Percentiles rank a stretch among this genome's conserved stretches.
Conservation (phyloP, 2,888 invertebrate species). For the Parnassius smintheus region DNA sequence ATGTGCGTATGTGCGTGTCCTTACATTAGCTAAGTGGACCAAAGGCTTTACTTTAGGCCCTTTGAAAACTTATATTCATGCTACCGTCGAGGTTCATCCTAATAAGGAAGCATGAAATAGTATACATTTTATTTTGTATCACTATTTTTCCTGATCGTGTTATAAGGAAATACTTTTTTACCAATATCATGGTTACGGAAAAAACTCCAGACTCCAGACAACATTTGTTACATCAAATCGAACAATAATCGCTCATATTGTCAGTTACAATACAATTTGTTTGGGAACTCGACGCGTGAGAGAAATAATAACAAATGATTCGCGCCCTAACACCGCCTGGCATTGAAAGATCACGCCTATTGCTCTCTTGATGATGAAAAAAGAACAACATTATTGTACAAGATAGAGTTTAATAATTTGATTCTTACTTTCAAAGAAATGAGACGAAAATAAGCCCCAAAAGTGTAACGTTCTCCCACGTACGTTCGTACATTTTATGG, state of each 20-base stretch:
- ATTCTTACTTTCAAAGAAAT: slow-evolving; percentile 12
- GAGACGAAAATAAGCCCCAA: background rate
- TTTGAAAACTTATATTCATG: no score
- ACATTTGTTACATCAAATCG: slow-evolving; percentile 69
- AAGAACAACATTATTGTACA: slow-evolving; percentile 44
- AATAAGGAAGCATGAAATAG: no score
- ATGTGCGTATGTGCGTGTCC: no score
- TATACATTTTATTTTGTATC: no score
- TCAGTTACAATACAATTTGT: slow-evolving; percentile 81
- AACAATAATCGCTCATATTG: slow-evolving; percentile 80
- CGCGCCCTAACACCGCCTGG: slow-evolving; percentile 79
- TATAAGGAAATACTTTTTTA: background rate
- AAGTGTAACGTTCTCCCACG: background rate
- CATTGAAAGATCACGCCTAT: slow-evolving; percentile 81
- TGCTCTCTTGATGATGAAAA: slow-evolving; percentile 76
- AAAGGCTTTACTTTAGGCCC: no score
- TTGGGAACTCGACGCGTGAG: slow-evolving; percentile 76
- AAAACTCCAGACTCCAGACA: slow-evolving; percentile 28
- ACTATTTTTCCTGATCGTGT: background rate
- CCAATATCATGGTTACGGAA: slow-evolving; percentile 11
- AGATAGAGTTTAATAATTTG: slow-evolving; percentile 24
- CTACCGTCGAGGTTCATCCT: no score
- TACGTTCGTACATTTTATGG: no score
- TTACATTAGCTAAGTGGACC: no score
- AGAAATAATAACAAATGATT: slow-evolving; percentile 81